Percentiles rank a stretch among this genome's conserved stretches.
phyloP scores from a whole-genome alignment of 2,797 vertebrate genomes.

The Sebastes ruberrimus region DNA sequence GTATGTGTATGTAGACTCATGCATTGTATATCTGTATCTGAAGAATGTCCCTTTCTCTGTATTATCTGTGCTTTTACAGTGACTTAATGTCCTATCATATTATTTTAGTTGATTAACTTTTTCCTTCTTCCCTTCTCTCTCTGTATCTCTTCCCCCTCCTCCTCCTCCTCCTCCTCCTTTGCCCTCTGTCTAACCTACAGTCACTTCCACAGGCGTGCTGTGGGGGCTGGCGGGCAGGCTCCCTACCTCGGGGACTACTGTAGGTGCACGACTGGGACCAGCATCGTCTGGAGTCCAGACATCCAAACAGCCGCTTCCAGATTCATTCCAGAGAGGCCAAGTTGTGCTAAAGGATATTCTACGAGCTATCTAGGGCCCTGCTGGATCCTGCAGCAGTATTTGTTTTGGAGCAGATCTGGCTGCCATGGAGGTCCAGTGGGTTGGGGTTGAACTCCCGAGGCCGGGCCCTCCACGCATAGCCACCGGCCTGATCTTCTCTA shows the following conservation, averaged over 20 bases:
- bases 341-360: slow-evolving; percentile 9
- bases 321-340: slow-evolving; percentile 3
- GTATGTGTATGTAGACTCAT: background rate
- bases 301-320: slow-evolving; percentile 6
- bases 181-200: slow-evolving; percentile 64
- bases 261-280: slow-evolving; percentile 32
- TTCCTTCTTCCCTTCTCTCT: background rate
- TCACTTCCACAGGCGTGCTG: slow-evolving; percentile 26
- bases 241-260: background rate
- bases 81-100: background rate
- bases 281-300: slow-evolving; percentile 4
- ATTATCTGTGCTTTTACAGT: background rate
- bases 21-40: background rate
- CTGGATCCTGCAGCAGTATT: slow-evolving; percentile 56
- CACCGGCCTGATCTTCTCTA: slow-evolving; percentile 61
- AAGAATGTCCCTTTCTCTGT: slow-evolving; percentile 4
- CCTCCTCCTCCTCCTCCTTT: slow-evolving; percentile 6
- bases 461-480: slow-evolving; percentile 44
- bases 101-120: slow-evolving; percentile 22
- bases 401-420: slow-evolving; percentile 54
- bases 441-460: slow-evolving; percentile 47
- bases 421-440: slow-evolving; percentile 77
- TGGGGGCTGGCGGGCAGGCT: slow-evolving; percentile 24
- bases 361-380: background rate
- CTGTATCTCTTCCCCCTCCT: background rate